These are phyloP conservation scores for Takifugu rubripes DNA, from an alignment of 2,797 vertebrate species.

Conservation along the genomic window DNA sequence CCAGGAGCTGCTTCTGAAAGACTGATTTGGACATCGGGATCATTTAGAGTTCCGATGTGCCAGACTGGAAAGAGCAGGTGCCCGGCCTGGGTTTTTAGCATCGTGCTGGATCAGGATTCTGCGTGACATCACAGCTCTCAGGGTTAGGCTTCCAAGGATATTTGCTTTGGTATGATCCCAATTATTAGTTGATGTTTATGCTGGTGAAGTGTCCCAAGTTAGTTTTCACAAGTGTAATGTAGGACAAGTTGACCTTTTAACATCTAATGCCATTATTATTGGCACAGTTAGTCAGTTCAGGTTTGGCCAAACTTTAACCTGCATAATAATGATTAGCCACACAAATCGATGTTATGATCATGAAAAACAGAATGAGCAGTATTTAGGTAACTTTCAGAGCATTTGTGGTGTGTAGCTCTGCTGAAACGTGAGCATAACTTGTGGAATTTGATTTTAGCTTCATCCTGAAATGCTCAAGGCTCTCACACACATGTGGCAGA, in stretches of 20 bases:
- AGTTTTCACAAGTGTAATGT: slow-evolving; percentile 26
- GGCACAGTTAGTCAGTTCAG: no score
- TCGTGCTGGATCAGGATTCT: no score
- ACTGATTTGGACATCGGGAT: no score
- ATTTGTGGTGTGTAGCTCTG: slow-evolving; percentile 46
- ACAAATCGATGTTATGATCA: no score
- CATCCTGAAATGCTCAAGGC: slow-evolving; percentile 32
- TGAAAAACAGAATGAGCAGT: slow-evolving; percentile 2
- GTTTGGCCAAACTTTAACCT: no score
- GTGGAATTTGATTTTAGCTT: slow-evolving; percentile 33
- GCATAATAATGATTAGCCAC: no score
- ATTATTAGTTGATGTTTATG: slow-evolving; percentile 50
- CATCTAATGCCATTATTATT: slow-evolving; percentile 23
- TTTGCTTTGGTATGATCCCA: slow-evolving; percentile 45
- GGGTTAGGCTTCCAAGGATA: slow-evolving; percentile 24
- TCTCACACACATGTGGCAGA: slow-evolving; percentile 26
- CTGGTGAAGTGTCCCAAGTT: slow-evolving; percentile 37
- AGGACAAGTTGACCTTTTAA: slow-evolving; percentile 29
- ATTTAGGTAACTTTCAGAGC: slow-evolving; percentile 46
- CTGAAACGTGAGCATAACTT: slow-evolving; percentile 54
- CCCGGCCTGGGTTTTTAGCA: no score
- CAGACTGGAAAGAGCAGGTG: no score
- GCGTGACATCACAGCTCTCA: no score
- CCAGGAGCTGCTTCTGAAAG: no score
- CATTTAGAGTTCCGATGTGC: no score